Base-by-base conservation (phyloP, 2,888 invertebrate genomes). In the Drosophila kambysellisi region DNA sequence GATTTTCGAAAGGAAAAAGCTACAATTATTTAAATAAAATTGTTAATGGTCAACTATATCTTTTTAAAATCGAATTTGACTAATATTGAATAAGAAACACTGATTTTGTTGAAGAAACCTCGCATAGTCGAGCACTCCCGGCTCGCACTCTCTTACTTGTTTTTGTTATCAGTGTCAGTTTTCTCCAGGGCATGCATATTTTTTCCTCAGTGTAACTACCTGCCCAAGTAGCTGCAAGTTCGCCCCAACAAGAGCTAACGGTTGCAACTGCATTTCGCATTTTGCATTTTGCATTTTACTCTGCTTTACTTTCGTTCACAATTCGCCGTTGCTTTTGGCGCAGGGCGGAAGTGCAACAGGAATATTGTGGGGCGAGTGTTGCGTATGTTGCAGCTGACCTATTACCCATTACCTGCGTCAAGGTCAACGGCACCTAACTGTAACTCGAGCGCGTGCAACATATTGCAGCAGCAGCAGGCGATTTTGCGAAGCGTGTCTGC, bases 341-440 rank as follows among this genome's bases (percentile, higher is more conserved):
- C 60, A 71, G 72, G 53, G 76, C 81, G 89, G 89, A 89, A 89
- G 76, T 59, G 62, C 69, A 66, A 57, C 74, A 75, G 69, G 65
- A 56, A 39, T 56, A n/a, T n/a, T 30, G 37, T 17, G 6, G 6
- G 25, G 46, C 46, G 46, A 71, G 64, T 37, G 48, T 25, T n/a
- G 39, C 46, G 56, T 29, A 30, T 43, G 30, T 54, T 53, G 50
- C 39, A 43, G 66, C 46, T 80, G 81, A 87, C 83, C 83, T 75
- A 83, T 83, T 86, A 78, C 83, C 85, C 62, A 29, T 82, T 86
- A 51, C 48, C 32, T 43, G 17, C 60, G 54, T 74, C 86, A 88
- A 88, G 88, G 90, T 89, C 89, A 85, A 87, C 89, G 76, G 74
- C 87, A 79, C 69, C 76, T 80, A 88, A 86, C 83, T 79, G 89